Evolutionary conservation across 2,113 vertebrate genomes (phyloP).

Genomic region (Choloepus hoffmanni): DNA sequence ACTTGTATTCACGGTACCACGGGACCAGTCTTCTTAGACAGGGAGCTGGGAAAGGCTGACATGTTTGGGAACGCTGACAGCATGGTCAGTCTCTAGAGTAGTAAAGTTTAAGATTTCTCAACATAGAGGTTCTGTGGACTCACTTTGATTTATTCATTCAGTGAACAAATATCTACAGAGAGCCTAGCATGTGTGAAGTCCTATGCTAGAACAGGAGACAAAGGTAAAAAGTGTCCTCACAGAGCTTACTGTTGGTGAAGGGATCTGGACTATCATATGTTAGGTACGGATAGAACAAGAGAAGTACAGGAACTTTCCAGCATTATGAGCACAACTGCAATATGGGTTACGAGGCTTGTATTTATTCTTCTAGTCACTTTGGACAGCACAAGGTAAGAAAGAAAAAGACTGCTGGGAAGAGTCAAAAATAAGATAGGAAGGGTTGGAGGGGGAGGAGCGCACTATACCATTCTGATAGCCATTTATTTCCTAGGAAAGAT

Average conservation of each 20-base stretch:
- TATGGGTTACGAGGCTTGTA: background rate
- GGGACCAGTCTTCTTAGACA: background rate
- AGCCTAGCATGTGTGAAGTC: background rate
- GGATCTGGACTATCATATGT: background rate
- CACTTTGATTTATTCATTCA: background rate
- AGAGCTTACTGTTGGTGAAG: background rate
- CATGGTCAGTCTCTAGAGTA: background rate
- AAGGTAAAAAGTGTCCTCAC: background rate
- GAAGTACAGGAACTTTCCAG: background rate
- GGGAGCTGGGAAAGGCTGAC: background rate
- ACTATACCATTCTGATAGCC: background rate
- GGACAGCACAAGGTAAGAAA: background rate
- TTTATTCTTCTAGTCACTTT: background rate
- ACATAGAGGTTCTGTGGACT: background rate
- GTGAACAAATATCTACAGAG: background rate
- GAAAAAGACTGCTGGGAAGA: background rate
- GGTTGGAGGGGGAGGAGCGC: background rate
- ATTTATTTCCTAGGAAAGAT: slow-evolving; percentile 14
- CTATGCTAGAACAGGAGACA: background rate
- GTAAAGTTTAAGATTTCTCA: background rate
- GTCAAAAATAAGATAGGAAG: background rate
- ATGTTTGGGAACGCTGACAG: background rate
- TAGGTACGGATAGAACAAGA: background rate
- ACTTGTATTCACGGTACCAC: background rate
- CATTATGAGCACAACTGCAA: background rate